Evolutionary conservation across 2,888 invertebrate genomes (phyloP).

Genomic region (Seladonia tumulorum): DNA sequence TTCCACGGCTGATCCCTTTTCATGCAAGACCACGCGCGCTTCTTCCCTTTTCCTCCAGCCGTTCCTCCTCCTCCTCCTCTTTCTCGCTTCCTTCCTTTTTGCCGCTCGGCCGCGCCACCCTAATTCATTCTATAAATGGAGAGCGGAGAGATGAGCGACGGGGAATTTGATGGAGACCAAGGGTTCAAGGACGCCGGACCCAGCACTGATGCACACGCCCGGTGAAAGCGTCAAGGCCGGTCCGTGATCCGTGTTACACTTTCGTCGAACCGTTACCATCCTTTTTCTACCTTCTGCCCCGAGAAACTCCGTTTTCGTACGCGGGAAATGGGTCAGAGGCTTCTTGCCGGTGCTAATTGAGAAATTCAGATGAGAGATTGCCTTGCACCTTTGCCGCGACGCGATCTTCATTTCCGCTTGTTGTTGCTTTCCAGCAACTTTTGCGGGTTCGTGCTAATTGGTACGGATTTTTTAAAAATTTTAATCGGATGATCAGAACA

Average conservation of each 20-base stretch:
- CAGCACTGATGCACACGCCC: not conserved
- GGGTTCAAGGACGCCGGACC: constrained; percentile 11
- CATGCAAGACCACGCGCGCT: constrained; percentile 17
- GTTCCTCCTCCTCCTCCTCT: not conserved
- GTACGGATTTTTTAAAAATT: too few relatives aligned
- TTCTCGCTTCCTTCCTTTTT: not conserved
- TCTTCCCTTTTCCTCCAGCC: not conserved
- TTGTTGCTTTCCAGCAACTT: too few relatives aligned
- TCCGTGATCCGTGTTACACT: constrained; percentile 12
- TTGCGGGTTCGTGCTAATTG: too few relatives aligned
- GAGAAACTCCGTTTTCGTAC: not conserved
- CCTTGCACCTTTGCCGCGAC: not conserved
- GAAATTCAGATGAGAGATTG: not conserved
- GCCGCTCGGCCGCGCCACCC: not conserved
- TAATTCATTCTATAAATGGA: constrained; percentile 24
- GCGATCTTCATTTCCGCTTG: not conserved
- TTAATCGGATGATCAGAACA: too few relatives aligned
- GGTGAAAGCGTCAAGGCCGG: constrained; percentile 16
- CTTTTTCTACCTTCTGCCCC: not conserved
- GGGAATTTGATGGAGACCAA: constrained; percentile 2
- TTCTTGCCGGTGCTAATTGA: not conserved
- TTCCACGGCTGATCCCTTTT: constrained; percentile 61
- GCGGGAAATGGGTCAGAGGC: not conserved
- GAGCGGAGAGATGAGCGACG: not conserved
- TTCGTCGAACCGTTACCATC: not conserved